Conservation (phyloP, 2,113 vertebrate genomes). For the Glaucomys volans region DNA sequence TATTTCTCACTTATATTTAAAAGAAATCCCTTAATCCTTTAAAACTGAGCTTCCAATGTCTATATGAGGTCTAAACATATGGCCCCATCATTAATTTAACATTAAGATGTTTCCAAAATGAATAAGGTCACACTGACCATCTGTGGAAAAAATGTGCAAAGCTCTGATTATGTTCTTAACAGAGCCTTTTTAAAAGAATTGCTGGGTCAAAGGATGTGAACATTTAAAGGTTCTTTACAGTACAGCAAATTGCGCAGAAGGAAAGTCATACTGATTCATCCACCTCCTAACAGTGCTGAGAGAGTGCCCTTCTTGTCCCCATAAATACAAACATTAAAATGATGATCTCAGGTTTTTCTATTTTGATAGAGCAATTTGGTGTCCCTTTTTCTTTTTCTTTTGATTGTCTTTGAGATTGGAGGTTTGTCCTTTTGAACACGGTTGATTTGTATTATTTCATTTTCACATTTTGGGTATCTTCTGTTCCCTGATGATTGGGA, state of each 20-base stretch:
- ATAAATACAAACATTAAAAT: neutral
- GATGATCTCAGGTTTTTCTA: slow-evolving; percentile 9
- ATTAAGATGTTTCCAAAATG: slow-evolving; percentile 27
- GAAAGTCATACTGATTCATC: neutral
- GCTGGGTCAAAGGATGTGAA: neutral
- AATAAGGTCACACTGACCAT: neutral
- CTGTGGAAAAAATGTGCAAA: slow-evolving; percentile 14
- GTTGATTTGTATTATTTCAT: neutral
- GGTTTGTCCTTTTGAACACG: neutral
- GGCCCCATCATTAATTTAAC: slow-evolving; percentile 26
- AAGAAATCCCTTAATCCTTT: neutral
- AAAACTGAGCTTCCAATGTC: neutral
- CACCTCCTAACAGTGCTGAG: neutral
- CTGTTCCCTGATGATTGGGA: neutral
- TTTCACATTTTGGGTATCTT: neutral
- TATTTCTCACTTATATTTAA: neutral
- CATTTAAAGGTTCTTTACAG: neutral
- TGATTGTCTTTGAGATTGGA: neutral
- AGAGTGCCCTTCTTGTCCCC: neutral
- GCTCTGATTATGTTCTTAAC: slow-evolving; percentile 23
- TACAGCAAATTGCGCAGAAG: slow-evolving; percentile 9
- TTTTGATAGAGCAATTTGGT: neutral
- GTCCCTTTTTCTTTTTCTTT: neutral
- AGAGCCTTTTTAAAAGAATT: neutral
- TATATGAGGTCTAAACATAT: neutral